These are phyloP conservation scores for Podotricha telesiphe DNA, from an alignment of 2,888 invertebrate genomes.

Conservation along the genomic window DNA sequence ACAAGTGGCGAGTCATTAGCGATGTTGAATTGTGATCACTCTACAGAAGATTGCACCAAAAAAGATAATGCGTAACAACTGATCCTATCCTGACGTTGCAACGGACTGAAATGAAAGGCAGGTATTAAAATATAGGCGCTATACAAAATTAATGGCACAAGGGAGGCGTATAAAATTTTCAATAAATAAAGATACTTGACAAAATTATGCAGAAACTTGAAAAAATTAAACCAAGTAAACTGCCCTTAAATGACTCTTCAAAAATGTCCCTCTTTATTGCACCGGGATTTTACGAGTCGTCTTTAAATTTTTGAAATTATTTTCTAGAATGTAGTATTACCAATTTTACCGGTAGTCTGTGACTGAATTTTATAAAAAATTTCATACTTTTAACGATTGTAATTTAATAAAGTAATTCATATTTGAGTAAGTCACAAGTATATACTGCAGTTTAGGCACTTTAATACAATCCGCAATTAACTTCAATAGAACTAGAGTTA, in stretches of 20 bases:
- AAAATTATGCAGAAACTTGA: conserved; percentile 39
- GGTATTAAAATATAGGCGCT: conserved; percentile 68
- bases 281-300: conserved; percentile 63
- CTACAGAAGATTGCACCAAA: conserved; percentile 54
- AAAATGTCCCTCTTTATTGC: conserved; percentile 57
- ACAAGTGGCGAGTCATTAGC: conserved; percentile 31
- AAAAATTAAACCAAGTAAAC: conserved; percentile 62
- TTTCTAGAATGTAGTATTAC: conserved; percentile 77
- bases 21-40: conserved; percentile 52
- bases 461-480: conserved; percentile 63
- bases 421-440: conserved; percentile 54
- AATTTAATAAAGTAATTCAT: conserved; percentile 66
- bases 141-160: conserved; percentile 76
- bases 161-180: conserved; percentile 72
- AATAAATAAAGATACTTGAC: conserved; percentile 34
- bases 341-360: conserved; percentile 77
- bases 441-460: conserved; percentile 58
- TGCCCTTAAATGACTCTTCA: conserved; percentile 62
- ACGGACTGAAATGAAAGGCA: conserved; percentile 68
- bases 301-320: conserved; percentile 71
- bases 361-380: conserved; percentile 81
- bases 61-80: conserved; percentile 49
- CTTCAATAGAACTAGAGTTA: conserved; percentile 67
- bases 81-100: conserved; percentile 61
- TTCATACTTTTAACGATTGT: conserved; percentile 73